Evolutionary conservation across 2,888 invertebrate species (phyloP).

Genomic region (Sphaeridia pumilis): DNA sequence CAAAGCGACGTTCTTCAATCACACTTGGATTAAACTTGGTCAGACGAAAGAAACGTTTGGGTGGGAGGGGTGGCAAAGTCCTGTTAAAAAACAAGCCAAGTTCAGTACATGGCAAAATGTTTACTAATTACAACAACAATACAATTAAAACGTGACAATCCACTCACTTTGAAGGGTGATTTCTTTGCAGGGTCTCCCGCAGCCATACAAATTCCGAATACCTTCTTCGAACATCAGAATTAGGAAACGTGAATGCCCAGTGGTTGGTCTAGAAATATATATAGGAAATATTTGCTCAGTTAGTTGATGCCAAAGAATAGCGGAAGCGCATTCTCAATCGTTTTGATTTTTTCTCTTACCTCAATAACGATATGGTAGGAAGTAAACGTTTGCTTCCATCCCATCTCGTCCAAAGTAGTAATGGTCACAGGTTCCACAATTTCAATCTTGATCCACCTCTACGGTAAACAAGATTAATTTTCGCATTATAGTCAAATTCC

Average conservation of each 20-base stretch:
- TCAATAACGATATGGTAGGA: constrained; percentile 32
- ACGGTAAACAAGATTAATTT: constrained; percentile 1
- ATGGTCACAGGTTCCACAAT: constrained; percentile 35
- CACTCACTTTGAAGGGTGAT: constrained; percentile 31
- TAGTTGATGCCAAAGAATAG: no score
- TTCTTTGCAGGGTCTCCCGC: constrained; percentile 20
- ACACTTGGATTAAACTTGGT: constrained; percentile 26
- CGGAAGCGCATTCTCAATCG: no score
- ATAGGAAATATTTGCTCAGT: not conserved
- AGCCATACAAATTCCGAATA: constrained; percentile 34
- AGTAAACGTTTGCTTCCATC: constrained; percentile 21
- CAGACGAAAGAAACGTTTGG: constrained; percentile 27
- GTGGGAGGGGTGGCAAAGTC: constrained; percentile 25
- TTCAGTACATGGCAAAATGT: not conserved
- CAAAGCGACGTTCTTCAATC: constrained; percentile 25
- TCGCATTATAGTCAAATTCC: not conserved
- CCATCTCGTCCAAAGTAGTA: constrained; percentile 27
- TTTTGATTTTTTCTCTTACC: no score
- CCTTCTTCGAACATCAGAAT: constrained; percentile 27
- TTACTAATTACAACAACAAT: no score
- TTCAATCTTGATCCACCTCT: constrained; percentile 30
- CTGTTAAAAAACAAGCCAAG: constrained; percentile 14
- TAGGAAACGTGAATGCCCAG: constrained; percentile 24
- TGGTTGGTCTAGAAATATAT: constrained; percentile 28
- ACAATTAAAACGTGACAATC: no score